These are phyloP conservation scores for Phaedon cochleariae DNA, from an alignment of 2,888 invertebrate species.

Conservation along the genomic window DNA sequence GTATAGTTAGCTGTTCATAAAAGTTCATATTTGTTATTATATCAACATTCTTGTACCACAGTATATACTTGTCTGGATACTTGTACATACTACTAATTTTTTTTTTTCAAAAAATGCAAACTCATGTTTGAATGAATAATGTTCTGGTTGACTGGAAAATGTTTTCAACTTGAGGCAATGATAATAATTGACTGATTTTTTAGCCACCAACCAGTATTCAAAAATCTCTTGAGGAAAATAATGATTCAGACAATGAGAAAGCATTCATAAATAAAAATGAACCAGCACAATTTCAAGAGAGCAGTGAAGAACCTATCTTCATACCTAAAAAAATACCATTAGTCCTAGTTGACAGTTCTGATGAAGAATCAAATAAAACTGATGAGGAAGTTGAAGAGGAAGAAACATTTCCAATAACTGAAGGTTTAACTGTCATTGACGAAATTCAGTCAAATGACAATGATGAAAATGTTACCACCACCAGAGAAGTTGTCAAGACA, in stretches of 20 bases:
- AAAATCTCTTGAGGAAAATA: too few species aligned
- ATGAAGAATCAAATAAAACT: background rate
- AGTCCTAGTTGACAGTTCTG: background rate
- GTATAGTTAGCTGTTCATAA: too few species aligned
- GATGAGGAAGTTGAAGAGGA: background rate
- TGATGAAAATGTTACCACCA: background rate
- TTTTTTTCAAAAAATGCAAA: too few species aligned
- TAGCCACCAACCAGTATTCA: too few species aligned
- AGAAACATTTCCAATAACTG: background rate
- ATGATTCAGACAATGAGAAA: background rate
- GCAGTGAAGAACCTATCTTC: background rate
- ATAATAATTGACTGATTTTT: too few species aligned
- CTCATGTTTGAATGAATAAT: too few species aligned
- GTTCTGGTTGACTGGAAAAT: background rate
- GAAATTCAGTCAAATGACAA: background rate
- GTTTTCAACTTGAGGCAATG: too few species aligned
- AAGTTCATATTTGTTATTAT: too few species aligned
- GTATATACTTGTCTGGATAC: too few species aligned
- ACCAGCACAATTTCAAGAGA: background rate
- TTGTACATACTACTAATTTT: too few species aligned
- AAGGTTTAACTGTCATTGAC: background rate
- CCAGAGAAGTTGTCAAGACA: background rate
- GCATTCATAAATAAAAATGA: background rate
- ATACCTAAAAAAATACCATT: background rate
- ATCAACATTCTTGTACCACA: too few species aligned